Evolutionary conservation across 2,113 vertebrate species (phyloP), one percentile per base, ranked within the genome.

Genomic region (Psittacula cyanocephala): DNA sequence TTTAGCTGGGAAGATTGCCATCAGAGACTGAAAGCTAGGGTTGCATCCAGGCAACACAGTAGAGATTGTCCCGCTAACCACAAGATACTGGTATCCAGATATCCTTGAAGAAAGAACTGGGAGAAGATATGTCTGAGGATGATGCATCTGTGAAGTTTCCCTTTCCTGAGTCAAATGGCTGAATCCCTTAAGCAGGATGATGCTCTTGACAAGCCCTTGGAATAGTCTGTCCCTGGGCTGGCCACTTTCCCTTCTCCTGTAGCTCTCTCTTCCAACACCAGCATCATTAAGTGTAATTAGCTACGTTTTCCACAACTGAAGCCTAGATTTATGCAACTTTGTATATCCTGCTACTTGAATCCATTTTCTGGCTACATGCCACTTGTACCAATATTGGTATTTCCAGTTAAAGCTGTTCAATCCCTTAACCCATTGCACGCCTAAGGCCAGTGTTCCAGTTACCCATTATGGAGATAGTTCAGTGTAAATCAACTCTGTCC

Each of bases 11-110:
- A 83, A 94, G 63, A 24, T 74, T 88, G 79, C 59, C 43, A 67
- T 70, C 53, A 83, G 50, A 70, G 43, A 59, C 59, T 3, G 9
- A 80, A 64, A 65, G n/a, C 59, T 76, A 25, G 17, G 43, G 27
- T 19, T 90, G 67, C 50, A 89, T 77, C 39, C 43, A 81, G 71
- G 63, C n/a, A 80, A 29, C 10, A 46, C 15, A 79, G 50, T 63
- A 50, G 50, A 91, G 57, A 91, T 93, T 91, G 68, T 86, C 75
- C 88, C 83, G 43, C 74, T 92, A 69, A 72, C n/a, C 17, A n/a
- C 41, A 65, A 72, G 49, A 22, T 31, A 72, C 7, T 2, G 1
- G 31, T 57, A 60, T 82, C 31, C 65, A 86, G 43, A 79, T 47
- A 85, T 80, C 41, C 64, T 70, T 47, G 52, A 82, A 37, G 28